A percentile compares a stretch with the other conserved stretches of the same genome.
These are phyloP conservation scores for Plestiodon gilberti DNA, from an alignment of 2,113 vertebrate species.

Conservation along the genomic window DNA sequence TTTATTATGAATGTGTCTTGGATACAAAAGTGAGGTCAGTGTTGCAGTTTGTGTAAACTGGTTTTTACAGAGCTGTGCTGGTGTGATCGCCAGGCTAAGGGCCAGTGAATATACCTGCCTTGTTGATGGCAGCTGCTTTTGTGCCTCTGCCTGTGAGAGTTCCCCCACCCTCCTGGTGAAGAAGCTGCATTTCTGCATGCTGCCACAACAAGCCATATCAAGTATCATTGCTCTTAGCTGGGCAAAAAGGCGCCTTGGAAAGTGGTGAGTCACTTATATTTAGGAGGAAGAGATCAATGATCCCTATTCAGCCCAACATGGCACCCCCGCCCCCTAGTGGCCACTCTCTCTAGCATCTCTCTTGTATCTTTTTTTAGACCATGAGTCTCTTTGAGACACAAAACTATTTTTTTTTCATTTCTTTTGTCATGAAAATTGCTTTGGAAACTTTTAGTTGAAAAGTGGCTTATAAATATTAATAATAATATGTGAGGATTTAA, in stretches of 20 bases:
- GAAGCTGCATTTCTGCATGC: not conserved
- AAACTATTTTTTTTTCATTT: too few species aligned
- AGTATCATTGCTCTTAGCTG: not conserved
- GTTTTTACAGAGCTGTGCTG: not conserved
- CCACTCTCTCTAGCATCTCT: too few species aligned
- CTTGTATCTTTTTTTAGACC: too few species aligned
- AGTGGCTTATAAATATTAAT: too few species aligned
- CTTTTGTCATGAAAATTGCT: too few species aligned
- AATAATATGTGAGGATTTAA: constrained; percentile 8
- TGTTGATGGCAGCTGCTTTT: not conserved
- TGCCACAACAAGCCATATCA: not conserved
- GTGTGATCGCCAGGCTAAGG: not conserved
- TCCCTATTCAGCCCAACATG: too few species aligned
- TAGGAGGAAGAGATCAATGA: too few species aligned
- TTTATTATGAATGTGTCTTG: not conserved
- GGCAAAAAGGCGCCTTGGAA: too few species aligned
- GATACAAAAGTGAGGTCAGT: not conserved
- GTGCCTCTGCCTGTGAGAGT: not conserved
- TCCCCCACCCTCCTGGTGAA: not conserved
- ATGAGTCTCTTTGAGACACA: too few species aligned
- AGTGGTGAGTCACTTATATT: too few species aligned
- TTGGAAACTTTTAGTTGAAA: too few species aligned
- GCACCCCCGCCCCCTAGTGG: too few species aligned
- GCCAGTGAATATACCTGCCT: not conserved
- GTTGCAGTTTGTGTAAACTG: not conserved